Evolutionary conservation across 2,888 invertebrate genomes (phyloP).

Genomic region (Tortricodes alternella): DNA sequence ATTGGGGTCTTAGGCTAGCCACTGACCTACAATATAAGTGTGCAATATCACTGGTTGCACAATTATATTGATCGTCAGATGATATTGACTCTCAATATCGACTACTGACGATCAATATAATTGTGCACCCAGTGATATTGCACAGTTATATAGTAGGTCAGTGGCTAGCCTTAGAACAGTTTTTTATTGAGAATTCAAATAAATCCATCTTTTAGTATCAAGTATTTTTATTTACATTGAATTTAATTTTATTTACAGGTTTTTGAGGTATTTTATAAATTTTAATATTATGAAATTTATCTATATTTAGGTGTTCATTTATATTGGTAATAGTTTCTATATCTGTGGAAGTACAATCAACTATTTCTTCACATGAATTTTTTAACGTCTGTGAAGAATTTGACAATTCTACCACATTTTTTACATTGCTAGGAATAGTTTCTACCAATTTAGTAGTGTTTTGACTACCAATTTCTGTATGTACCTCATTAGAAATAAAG

Average conservation of each 20-base stretch:
- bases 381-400: too few species aligned
- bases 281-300: slow-evolving; percentile 63
- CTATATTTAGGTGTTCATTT: slow-evolving; percentile 63
- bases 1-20: too few species aligned
- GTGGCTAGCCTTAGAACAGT: too few species aligned
- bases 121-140: too few species aligned
- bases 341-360: slow-evolving; percentile 62
- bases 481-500: slow-evolving; percentile 33
- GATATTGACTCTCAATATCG: too few species aligned
- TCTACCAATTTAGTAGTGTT: background rate
- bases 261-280: slow-evolving; percentile 56
- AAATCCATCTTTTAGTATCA: slow-evolving; percentile 30
- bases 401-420: background rate
- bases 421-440: background rate
- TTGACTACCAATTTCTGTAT: background rate
- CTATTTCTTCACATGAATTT: slow-evolving; percentile 43
- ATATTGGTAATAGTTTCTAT: slow-evolving; percentile 61
- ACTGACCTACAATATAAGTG: too few species aligned
- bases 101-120: too few species aligned
- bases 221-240: slow-evolving; percentile 59
- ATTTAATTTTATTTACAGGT: slow-evolving; percentile 64
- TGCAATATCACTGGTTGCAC: too few species aligned
- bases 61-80: too few species aligned
- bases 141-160: too few species aligned
- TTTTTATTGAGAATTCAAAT: slow-evolving; percentile 20